A percentile compares a stretch with the other conserved stretches of the same genome.
These are phyloP conservation scores for Solen grandis DNA, from an alignment of 1,140 invertebrate species.

Conservation along the genomic window DNA sequence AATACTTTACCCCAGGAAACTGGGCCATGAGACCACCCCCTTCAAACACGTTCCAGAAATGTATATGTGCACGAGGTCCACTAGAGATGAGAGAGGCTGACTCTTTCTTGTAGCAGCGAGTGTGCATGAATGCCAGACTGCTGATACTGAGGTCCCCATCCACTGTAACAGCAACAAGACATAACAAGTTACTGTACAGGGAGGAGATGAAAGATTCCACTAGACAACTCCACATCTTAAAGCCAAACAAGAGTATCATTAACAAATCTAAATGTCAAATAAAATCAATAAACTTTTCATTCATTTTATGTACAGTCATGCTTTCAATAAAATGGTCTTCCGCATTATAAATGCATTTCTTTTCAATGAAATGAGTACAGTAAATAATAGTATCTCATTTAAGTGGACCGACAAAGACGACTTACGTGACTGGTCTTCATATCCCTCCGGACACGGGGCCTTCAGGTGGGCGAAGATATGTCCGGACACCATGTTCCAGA, in stretches of 20 bases:
- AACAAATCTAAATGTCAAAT: too few relatives aligned
- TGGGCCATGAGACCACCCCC: constrained; percentile 77
- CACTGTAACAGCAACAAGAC: constrained; percentile 73
- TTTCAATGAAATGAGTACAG: too few relatives aligned
- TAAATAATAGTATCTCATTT: too few relatives aligned
- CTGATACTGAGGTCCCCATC: constrained; percentile 79
- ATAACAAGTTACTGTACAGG: too few relatives aligned
- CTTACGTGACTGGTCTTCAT: constrained; percentile 74
- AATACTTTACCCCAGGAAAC: constrained; percentile 79
- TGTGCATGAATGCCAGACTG: constrained; percentile 76
- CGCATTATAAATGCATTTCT: too few relatives aligned
- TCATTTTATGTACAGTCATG: too few relatives aligned
- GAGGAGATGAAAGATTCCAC: too few relatives aligned
- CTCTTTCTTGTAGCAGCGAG: constrained; percentile 75
- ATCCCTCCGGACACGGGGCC: constrained; percentile 66
- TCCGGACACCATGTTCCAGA: constrained; percentile 82
- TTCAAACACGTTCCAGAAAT: constrained; percentile 81
- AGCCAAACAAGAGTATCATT: too few relatives aligned
- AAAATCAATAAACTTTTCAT: too few relatives aligned
- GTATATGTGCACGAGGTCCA: constrained; percentile 78
- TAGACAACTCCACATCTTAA: too few relatives aligned
- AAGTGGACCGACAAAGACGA: too few relatives aligned
- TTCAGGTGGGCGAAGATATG: constrained; percentile 80
- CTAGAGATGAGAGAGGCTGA: constrained; percentile 77
- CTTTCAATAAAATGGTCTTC: too few relatives aligned